phyloP scores from a whole-genome alignment of 2,113 vertebrate genomes.

The Polypterus senegalus region DNA sequence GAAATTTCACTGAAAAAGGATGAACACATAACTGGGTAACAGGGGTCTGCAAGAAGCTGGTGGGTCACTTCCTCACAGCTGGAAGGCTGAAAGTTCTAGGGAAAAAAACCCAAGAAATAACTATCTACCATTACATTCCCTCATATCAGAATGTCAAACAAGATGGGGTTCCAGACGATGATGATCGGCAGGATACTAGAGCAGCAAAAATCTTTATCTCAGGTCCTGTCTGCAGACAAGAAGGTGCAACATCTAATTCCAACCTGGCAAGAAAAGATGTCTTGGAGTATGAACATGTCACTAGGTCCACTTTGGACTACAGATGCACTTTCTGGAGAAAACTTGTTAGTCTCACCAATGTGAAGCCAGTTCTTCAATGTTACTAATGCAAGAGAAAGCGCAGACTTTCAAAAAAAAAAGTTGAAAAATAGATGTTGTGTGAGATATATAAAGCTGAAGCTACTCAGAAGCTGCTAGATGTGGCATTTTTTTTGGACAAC shows the following conservation, averaged over 20 bases:
- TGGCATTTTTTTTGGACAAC: neutral
- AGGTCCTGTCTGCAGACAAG: conserved; percentile 13
- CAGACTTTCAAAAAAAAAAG: conserved; percentile 6
- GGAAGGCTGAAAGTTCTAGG: conserved; percentile 4
- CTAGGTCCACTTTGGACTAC: conserved; percentile 16
- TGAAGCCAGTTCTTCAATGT: conserved; percentile 11
- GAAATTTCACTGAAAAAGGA: conserved; percentile 11
- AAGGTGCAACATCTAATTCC: conserved; percentile 5
- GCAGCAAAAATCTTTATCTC: conserved; percentile 7
- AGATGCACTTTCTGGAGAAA: conserved; percentile 16
- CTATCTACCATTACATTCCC: conserved; percentile 9
- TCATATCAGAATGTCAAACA: conserved; percentile 14
- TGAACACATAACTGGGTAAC: neutral
- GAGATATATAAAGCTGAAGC: no score
- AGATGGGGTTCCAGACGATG: conserved; percentile 5
- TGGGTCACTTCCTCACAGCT: neutral
- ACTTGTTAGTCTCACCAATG: conserved; percentile 9
- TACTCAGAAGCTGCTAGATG: no score
- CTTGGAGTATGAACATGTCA: conserved; percentile 12
- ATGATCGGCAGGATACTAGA: conserved; percentile 10
- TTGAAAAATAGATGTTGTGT: neutral
- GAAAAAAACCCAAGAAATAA: conserved; percentile 10
- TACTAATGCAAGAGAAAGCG: conserved; percentile 10
- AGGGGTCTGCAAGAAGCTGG: conserved; percentile 14
- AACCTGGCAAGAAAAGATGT: conserved; percentile 15